phyloP scores from a whole-genome alignment of 2,113 vertebrate species.

The Elanoides forficatus region DNA sequence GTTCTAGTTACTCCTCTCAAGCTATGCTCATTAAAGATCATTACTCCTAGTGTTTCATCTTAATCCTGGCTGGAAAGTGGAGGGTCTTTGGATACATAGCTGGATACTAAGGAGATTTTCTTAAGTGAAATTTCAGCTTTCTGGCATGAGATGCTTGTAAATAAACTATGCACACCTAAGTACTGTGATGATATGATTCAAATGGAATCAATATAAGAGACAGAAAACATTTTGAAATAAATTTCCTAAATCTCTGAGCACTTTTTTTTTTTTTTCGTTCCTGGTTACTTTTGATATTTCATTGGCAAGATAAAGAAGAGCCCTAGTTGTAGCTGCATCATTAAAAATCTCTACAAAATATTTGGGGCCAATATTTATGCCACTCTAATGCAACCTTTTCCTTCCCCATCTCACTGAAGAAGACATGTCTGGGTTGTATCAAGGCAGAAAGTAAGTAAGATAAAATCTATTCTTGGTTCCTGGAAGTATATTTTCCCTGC shows the following conservation, averaged over 20 bases:
- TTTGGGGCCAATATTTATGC: not conserved
- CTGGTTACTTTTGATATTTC: not conserved
- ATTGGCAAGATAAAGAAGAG: not conserved
- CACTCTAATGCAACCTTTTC: not conserved
- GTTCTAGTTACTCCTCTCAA: conserved; percentile 1
- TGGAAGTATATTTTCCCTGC: not conserved
- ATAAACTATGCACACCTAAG: not conserved
- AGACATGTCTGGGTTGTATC: rapidly evolving
- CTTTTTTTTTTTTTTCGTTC: not conserved
- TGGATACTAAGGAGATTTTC: not conserved
- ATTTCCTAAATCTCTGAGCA: not conserved
- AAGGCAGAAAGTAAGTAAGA: not conserved
- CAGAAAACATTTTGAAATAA: not conserved
- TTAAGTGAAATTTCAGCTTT: not conserved
- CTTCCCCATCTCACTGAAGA: not conserved
- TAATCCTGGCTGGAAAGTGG: not conserved
- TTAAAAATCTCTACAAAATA: not conserved
- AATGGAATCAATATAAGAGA: not conserved
- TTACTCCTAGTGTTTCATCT: not conserved
- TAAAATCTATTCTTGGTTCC: not conserved
- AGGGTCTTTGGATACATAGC: not conserved
- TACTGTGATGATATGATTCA: not conserved
- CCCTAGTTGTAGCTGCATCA: not conserved
- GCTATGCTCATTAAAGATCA: not conserved
- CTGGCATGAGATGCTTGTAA: not conserved